Evolutionary conservation across 2,888 invertebrate genomes (phyloP).

Genomic region (Suillia variegata): DNA sequence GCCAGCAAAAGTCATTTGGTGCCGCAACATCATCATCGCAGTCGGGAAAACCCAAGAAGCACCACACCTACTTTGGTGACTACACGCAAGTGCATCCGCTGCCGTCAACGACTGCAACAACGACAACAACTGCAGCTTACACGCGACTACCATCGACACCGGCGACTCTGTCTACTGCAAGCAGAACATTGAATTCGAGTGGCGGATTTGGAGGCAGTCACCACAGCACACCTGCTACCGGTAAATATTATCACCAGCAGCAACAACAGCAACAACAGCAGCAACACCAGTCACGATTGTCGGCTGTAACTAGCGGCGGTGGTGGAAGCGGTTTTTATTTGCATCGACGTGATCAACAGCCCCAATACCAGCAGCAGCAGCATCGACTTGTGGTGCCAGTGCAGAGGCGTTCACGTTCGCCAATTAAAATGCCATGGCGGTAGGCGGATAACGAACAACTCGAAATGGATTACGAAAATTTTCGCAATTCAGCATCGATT

Average conservation of each 20-base stretch:
- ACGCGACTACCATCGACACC: background rate
- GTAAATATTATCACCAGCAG: background rate
- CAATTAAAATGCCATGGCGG: constrained; percentile 58
- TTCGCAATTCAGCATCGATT: background rate
- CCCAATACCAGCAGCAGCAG: constrained; percentile 22
- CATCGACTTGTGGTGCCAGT: constrained; percentile 28
- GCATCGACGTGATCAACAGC: constrained; percentile 43
- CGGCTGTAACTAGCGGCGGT: background rate
- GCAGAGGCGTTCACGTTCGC: constrained; percentile 57
- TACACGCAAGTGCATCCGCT: constrained; percentile 2
- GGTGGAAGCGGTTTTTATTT: constrained; percentile 27
- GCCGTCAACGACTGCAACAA: constrained; percentile 17
- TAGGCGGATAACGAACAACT: no score
- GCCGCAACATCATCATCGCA: background rate
- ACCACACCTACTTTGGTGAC: constrained; percentile 34
- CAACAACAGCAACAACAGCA: background rate
- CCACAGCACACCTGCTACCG: background rate
- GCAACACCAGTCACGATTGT: background rate
- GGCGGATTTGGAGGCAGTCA: no score
- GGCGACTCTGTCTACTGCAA: no score
- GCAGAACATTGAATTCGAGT: no score
- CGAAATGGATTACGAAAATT: background rate
- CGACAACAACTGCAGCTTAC: no score
- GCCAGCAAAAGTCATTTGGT: background rate
- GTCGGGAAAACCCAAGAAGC: constrained; percentile 2